These are phyloP conservation scores for Dreissena polymorpha DNA, from an alignment of 1,140 invertebrate species.

Conservation along the genomic window DNA sequence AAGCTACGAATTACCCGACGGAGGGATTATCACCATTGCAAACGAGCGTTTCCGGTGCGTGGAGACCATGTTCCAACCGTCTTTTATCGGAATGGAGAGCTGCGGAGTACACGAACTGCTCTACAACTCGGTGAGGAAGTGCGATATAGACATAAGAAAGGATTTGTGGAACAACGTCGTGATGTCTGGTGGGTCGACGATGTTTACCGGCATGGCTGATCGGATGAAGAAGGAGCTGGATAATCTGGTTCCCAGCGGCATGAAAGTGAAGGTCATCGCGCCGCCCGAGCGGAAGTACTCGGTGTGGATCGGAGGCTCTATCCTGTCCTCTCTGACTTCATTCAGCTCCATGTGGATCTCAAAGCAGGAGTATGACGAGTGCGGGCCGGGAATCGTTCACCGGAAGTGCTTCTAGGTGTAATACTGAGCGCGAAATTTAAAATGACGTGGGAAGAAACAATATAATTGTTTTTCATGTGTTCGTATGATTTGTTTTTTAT, in stretches of 20 bases:
- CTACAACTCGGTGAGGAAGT: slow-evolving; percentile 90
- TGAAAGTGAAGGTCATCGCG: slow-evolving; percentile 70
- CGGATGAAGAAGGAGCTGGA: slow-evolving; percentile 49
- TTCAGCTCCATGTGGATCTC: slow-evolving; percentile 84
- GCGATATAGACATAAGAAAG: slow-evolving; percentile 65
- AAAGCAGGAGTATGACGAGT: slow-evolving; percentile 91
- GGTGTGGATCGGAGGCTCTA: slow-evolving; percentile 81
- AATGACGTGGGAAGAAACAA: too few species aligned
- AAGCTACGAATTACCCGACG: slow-evolving; percentile 54
- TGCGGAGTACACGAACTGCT: slow-evolving; percentile 82
- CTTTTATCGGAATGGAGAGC: slow-evolving; percentile 59
- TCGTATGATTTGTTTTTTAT: too few species aligned
- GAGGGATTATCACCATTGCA: slow-evolving; percentile 86
- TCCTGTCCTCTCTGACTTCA: slow-evolving; percentile 83
- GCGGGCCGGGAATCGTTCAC: slow-evolving; percentile 92
- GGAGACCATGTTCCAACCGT: slow-evolving; percentile 86
- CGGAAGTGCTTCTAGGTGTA: slow-evolving; percentile 95
- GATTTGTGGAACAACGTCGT: slow-evolving; percentile 57
- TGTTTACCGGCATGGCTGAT: slow-evolving; percentile 55
- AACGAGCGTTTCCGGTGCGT: slow-evolving; percentile 82
- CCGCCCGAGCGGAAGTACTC: slow-evolving; percentile 77
- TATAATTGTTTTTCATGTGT: too few species aligned
- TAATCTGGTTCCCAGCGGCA: slow-evolving; percentile 75
- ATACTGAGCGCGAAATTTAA: too few species aligned
- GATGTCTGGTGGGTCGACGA: slow-evolving; percentile 57